phyloP scores from a whole-genome alignment of 2,113 vertebrate species.

The Datnioides undecimradiatus region DNA sequence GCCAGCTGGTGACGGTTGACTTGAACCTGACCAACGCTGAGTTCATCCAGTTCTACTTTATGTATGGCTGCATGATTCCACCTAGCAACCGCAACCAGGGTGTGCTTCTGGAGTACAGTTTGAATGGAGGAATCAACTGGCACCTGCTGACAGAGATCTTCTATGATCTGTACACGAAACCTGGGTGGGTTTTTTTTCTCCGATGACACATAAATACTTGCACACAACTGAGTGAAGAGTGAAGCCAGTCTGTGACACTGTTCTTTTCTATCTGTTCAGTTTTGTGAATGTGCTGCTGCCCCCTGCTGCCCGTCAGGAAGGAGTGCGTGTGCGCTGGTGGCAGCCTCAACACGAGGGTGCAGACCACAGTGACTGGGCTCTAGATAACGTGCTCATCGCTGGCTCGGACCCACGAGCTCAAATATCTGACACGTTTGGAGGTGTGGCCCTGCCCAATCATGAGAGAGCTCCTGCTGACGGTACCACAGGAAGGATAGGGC shows the following conservation, averaged over 20 bases:
- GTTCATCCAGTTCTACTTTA: slow-evolving; percentile 99
- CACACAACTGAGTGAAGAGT: background rate
- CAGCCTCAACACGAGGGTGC: slow-evolving; percentile 94
- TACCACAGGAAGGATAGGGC: slow-evolving; percentile 85
- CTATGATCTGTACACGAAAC: slow-evolving; percentile 97
- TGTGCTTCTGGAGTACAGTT: slow-evolving; percentile 95
- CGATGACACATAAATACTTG: background rate
- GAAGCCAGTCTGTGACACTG: background rate
- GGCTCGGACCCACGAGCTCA: slow-evolving; percentile 93
- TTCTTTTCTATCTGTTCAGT: slow-evolving; percentile 71
- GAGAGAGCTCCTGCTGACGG: slow-evolving; percentile 91
- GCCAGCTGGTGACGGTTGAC: slow-evolving; percentile 94
- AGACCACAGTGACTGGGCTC: slow-evolving; percentile 96
- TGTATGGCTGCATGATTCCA: slow-evolving; percentile 97
- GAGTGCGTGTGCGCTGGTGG: slow-evolving; percentile 98
- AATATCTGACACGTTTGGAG: slow-evolving; percentile 96
- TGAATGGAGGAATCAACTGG: slow-evolving; percentile 97
- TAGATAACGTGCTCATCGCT: slow-evolving; percentile 95
- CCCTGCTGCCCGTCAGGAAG: slow-evolving; percentile 88
- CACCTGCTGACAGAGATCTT: slow-evolving; percentile 95
- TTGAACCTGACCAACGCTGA: slow-evolving; percentile 96
- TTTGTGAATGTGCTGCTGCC: slow-evolving; percentile 98
- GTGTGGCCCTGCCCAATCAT: slow-evolving; percentile 90
- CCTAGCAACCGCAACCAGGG: slow-evolving; percentile 96
- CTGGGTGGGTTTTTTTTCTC: slow-evolving; percentile 85